These are phyloP conservation scores for Chelmon rostratus DNA, from an alignment of 2,797 vertebrate genomes.

Conservation along the genomic window DNA sequence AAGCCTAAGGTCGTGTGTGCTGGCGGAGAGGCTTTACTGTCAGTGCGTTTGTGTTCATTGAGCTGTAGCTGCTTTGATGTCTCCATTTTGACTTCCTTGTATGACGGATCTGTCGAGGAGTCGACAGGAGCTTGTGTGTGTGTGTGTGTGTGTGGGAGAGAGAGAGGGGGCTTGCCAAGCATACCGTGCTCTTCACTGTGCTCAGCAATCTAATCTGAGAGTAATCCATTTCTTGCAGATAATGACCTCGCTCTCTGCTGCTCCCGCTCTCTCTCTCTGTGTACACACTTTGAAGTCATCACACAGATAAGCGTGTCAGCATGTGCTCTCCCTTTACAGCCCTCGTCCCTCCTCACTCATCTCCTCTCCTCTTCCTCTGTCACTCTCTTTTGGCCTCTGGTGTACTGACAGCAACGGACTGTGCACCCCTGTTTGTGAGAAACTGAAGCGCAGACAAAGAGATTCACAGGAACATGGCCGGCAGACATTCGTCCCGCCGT, in stretches of 20 bases:
- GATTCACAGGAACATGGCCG: conserved; percentile 22
- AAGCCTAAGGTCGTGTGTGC: conserved; percentile 28
- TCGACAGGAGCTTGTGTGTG: conserved; percentile 59
- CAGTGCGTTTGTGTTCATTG: neutral
- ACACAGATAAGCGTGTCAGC: conserved; percentile 75
- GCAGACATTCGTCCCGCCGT: conserved; percentile 42
- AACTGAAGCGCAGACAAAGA: conserved; percentile 41
- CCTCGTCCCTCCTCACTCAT: conserved; percentile 32
- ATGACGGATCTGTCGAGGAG: conserved; percentile 64
- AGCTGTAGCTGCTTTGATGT: conserved; percentile 60
- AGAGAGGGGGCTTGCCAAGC: conserved; percentile 61
- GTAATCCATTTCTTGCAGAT: conserved; percentile 87
- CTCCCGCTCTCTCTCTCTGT: conserved; percentile 47
- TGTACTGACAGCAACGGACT: conserved; percentile 20
- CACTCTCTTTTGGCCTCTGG: conserved; percentile 34
- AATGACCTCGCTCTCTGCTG: conserved; percentile 79
- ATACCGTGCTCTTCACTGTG: conserved; percentile 67
- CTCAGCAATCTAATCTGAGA: conserved; percentile 85
- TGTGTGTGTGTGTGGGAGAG: conserved; percentile 27
- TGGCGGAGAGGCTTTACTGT: neutral
- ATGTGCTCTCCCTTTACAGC: conserved; percentile 63
- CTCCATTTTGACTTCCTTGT: conserved; percentile 71
- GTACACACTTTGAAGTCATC: conserved; percentile 78
- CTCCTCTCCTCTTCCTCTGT: conserved; percentile 35
- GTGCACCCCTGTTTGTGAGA: conserved; percentile 12